Percentiles rank a stretch among this genome's conserved stretches.
These are phyloP conservation scores for Vanessa tameamea DNA, from an alignment of 1,140 invertebrate species.

Conservation along the genomic window DNA sequence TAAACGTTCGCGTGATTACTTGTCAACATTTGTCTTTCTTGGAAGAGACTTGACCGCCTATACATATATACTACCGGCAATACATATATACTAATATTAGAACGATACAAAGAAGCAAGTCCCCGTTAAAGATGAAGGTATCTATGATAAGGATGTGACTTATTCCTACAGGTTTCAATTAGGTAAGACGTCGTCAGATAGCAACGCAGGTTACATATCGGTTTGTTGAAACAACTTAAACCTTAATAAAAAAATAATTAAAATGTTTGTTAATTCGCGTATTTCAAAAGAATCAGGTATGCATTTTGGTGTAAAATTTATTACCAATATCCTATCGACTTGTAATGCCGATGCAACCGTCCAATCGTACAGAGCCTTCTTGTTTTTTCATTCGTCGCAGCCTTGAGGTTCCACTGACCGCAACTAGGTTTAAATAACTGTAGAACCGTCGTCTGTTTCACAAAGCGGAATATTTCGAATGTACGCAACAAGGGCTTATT, in stretches of 20 bases:
- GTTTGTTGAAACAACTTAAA: not conserved
- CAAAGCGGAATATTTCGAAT: conserved; percentile 21
- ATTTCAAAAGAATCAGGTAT: conserved; percentile 28
- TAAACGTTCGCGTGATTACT: too few relatives aligned
- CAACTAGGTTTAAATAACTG: conserved; percentile 33
- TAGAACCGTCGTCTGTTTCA: conserved; percentile 18
- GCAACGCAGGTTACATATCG: too few relatives aligned
- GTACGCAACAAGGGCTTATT: conserved; percentile 14
- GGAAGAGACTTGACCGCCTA: too few relatives aligned
- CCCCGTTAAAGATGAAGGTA: too few relatives aligned
- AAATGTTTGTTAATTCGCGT: not conserved
- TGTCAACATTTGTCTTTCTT: too few relatives aligned
- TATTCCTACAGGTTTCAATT: too few relatives aligned
- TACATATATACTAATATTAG: too few relatives aligned
- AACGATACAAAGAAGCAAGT: too few relatives aligned
- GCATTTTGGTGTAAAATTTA: conserved; percentile 23
- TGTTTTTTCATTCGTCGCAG: conserved; percentile 26
- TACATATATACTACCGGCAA: too few relatives aligned
- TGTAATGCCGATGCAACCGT: conserved; percentile 18
- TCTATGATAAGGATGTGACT: too few relatives aligned
- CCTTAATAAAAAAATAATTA: not conserved
- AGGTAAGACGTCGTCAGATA: too few relatives aligned
- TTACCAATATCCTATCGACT: conserved; percentile 35
- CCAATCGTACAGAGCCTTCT: conserved; percentile 17
- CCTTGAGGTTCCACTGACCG: conserved; percentile 32